phyloP scores from a whole-genome alignment of 1,140 invertebrate genomes.

The Trichonephila clavipes region DNA sequence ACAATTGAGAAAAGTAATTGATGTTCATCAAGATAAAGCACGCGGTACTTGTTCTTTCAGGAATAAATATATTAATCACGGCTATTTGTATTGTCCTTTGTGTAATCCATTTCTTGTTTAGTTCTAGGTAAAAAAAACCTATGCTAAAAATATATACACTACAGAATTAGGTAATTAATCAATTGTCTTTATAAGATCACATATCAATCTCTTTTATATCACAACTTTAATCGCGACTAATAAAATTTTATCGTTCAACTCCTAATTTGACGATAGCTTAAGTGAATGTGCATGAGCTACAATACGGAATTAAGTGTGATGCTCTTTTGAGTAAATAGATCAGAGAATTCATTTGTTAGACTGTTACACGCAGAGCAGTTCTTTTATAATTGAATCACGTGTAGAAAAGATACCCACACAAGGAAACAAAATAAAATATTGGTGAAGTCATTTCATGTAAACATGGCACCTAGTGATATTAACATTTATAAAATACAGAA shows the following conservation, averaged over 20 bases:
- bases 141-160: neutral
- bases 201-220: neutral
- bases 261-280: neutral
- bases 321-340: too few species aligned
- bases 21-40: neutral
- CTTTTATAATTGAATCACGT: too few species aligned
- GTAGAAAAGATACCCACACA: too few species aligned
- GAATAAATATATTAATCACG: constrained; percentile 9
- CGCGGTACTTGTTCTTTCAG: neutral
- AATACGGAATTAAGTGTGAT: too few species aligned
- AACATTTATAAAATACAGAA: too few species aligned
- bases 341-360: too few species aligned
- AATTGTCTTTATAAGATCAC: neutral
- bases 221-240: neutral
- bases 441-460: too few species aligned
- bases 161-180: neutral
- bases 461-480: too few species aligned
- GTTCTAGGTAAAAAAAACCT: neutral
- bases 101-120: neutral
- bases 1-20: neutral
- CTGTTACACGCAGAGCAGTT: too few species aligned
- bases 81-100: neutral
- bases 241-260: neutral
- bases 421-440: too few species aligned
- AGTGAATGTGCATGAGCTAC: too few species aligned